Conservation (phyloP, 2,797 vertebrate species). For the Lates japonicus region DNA sequence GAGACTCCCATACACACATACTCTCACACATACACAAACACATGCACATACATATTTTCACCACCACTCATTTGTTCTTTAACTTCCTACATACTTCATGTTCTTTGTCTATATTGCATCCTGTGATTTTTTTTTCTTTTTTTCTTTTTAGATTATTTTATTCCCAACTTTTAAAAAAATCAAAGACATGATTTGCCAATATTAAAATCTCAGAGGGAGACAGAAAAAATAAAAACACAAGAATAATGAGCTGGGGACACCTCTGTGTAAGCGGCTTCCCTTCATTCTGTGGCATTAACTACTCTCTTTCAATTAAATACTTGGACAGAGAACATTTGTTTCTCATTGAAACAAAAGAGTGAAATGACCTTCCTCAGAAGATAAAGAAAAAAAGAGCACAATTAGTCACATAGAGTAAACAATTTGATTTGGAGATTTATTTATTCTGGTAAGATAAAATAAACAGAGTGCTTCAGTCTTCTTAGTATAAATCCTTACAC, state of each 20-base stretch:
- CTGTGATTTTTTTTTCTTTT: slow-evolving; percentile 64
- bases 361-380: not conserved
- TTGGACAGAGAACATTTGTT: not conserved
- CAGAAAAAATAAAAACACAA: not conserved
- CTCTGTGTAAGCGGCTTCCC: slow-evolving; percentile 46
- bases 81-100: slow-evolving; percentile 82
- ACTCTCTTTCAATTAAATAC: not conserved
- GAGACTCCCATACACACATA: slow-evolving; percentile 65
- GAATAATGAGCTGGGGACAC: not conserved
- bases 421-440: not conserved
- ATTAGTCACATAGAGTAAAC: not conserved
- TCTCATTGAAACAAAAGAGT: not conserved
- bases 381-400: not conserved
- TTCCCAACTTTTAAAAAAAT: not conserved
- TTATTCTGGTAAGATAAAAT: not conserved
- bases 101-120: slow-evolving; percentile 78
- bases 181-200: not conserved
- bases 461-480: not conserved
- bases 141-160: slow-evolving; percentile 22
- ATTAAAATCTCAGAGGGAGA: not conserved
- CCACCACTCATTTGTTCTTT: slow-evolving; percentile 63
- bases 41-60: not conserved
- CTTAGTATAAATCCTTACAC: not conserved
- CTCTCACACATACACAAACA: not conserved
- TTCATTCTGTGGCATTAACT: slow-evolving; percentile 52